A percentile compares a stretch with the other conserved stretches of the same genome.
Evolutionary conservation across 2,113 vertebrate genomes (phyloP).

Genomic region (Bettongia penicillata): DNA sequence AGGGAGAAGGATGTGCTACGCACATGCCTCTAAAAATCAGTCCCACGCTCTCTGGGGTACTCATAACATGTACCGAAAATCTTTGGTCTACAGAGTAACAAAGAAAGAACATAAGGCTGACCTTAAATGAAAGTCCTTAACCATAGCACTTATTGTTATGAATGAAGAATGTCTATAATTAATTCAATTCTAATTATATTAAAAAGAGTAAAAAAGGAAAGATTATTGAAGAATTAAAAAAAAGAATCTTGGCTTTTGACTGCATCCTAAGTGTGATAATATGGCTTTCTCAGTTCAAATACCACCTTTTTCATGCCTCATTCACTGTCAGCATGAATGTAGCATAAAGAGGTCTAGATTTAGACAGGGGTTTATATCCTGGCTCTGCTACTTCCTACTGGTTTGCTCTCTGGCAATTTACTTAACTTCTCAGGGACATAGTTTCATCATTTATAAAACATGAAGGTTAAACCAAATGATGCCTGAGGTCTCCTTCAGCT

Average conservation of each 20-base stretch:
- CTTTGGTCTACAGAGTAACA: background rate
- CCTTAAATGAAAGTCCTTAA: background rate
- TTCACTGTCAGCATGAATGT: background rate
- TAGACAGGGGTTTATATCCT: background rate
- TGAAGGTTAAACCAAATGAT: background rate
- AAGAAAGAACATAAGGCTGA: background rate
- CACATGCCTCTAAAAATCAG: background rate
- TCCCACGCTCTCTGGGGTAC: background rate
- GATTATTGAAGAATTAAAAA: background rate
- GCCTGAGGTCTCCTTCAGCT: background rate
- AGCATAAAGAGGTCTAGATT: background rate
- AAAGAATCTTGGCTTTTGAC: background rate
- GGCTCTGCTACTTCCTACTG: background rate
- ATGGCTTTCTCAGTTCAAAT: background rate
- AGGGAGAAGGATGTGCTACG: background rate
- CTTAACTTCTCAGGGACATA: background rate
- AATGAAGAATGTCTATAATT: background rate
- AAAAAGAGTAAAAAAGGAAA: background rate
- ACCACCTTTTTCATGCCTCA: background rate
- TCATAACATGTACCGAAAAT: background rate
- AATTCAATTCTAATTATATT: background rate
- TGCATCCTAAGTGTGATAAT: background rate
- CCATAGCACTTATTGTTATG: background rate
- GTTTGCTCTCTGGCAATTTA: background rate
- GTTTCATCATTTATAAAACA: background rate